Evolutionary conservation across 2,888 invertebrate genomes (phyloP).

Genomic region (Malthinus seriepunctatus): DNA sequence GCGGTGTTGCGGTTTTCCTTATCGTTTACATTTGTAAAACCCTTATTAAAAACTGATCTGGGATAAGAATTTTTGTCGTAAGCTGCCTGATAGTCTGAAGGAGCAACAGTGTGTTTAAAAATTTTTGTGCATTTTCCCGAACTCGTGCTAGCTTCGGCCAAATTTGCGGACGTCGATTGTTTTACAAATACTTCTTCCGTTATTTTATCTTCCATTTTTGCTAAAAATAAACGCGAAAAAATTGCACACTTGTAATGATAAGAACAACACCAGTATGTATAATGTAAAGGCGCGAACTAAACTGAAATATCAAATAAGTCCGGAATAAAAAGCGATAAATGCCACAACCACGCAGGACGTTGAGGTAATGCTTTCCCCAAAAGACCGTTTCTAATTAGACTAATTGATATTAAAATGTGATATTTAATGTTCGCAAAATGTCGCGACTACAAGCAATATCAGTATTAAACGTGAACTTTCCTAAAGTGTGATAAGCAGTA

Average conservation of each 20-base stretch:
- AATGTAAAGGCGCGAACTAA: neutral
- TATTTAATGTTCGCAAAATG: no score
- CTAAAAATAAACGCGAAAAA: neutral
- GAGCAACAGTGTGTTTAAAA: conserved; percentile 37
- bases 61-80: conserved; percentile 25
- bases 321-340: conserved; percentile 10
- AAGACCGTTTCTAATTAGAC: conserved; percentile 1
- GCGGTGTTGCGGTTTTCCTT: conserved; percentile 1
- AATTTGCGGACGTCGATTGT: neutral
- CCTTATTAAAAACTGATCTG: conserved; percentile 11
- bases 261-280: neutral
- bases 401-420: neutral
- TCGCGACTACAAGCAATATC: no score
- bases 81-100: conserved; percentile 35
- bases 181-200: conserved; percentile 6
- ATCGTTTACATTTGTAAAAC: neutral
- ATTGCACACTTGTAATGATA: neutral
- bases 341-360: conserved; percentile 4
- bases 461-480: no score
- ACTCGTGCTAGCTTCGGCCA: conserved; percentile 3
- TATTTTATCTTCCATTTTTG: neutral
- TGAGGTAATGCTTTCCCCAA: conserved; percentile 1
- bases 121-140: conserved; percentile 29
- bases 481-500: no score
- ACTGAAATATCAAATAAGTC: conserved; percentile 8